Conservation (phyloP, 2,113 vertebrate species). For the Gymnobelideus leadbeateri region DNA sequence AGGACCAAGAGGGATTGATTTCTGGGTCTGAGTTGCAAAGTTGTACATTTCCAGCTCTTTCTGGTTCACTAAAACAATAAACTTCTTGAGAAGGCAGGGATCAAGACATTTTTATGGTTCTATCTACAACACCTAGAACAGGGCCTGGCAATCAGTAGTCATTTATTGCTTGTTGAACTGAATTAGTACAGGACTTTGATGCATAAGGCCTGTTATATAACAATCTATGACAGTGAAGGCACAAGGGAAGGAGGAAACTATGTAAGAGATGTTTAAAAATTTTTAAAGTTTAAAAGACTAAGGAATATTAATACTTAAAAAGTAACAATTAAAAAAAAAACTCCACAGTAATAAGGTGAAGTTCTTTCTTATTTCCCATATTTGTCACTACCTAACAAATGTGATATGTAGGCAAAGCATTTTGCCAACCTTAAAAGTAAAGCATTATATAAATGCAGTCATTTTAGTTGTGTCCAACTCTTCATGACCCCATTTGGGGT, state of each 20-base stretch:
- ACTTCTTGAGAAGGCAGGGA: background rate
- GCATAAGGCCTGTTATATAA: background rate
- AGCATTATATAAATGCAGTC: background rate
- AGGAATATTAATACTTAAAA: background rate
- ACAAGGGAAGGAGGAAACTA: background rate
- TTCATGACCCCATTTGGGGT: background rate
- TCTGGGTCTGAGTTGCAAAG: background rate
- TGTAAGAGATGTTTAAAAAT: background rate
- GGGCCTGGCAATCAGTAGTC: background rate
- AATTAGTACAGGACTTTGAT: background rate
- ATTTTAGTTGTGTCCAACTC: background rate
- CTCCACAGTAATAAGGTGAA: background rate
- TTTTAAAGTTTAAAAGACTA: background rate
- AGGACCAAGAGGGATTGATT: background rate
- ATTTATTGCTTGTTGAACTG: background rate
- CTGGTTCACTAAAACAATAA: conserved; percentile 14
- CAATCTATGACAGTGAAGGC: background rate
- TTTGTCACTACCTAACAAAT: background rate
- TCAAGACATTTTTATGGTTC: background rate
- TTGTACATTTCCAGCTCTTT: background rate
- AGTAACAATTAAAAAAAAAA: background rate
- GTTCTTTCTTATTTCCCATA: background rate
- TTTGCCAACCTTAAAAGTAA: background rate
- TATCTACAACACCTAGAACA: background rate
- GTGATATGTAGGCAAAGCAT: background rate